These are phyloP conservation scores for Lamellibrachia columna DNA, from an alignment of 2,888 invertebrate species.

Conservation along the genomic window DNA sequence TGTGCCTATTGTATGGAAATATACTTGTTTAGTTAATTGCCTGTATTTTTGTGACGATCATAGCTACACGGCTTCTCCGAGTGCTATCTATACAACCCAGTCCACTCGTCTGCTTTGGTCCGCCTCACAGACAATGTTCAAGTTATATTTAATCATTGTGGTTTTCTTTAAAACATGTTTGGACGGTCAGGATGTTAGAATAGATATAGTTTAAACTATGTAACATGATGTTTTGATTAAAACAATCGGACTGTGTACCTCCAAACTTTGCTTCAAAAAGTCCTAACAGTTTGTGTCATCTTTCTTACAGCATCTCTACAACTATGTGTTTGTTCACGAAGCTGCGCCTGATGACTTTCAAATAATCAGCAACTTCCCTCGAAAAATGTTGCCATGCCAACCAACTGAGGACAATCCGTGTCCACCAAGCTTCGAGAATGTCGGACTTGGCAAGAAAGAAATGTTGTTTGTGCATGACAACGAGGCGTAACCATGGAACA, in stretches of 20 bases:
- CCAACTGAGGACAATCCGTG: constrained; percentile 65
- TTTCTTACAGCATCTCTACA: constrained; percentile 84
- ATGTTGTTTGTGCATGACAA: constrained; percentile 93
- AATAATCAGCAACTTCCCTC: constrained; percentile 94
- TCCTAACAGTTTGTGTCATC: constrained; percentile 18
- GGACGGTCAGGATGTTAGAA: no score
- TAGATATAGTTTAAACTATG: no score
- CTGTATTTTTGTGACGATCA: no score
- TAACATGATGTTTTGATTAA: no score
- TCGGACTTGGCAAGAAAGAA: constrained; percentile 87
- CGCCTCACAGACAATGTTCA: no score
- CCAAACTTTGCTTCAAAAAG: background rate
- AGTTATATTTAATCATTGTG: no score
- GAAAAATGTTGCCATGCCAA: constrained; percentile 79
- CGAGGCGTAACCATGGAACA: constrained; percentile 72
- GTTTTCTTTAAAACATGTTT: no score
- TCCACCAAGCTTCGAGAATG: constrained; percentile 75
- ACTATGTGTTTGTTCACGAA: constrained; percentile 95
- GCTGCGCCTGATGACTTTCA: constrained; percentile 92
- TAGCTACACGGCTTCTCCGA: no score
- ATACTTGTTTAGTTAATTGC: no score
- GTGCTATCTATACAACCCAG: no score
- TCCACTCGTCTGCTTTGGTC: no score
- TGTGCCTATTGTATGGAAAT: no score
- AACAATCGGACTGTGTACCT: background rate